Percentiles rank a stretch among this genome's conserved stretches.
Conservation (phyloP, 2,888 invertebrate genomes). For the Candidula unifasciata region DNA sequence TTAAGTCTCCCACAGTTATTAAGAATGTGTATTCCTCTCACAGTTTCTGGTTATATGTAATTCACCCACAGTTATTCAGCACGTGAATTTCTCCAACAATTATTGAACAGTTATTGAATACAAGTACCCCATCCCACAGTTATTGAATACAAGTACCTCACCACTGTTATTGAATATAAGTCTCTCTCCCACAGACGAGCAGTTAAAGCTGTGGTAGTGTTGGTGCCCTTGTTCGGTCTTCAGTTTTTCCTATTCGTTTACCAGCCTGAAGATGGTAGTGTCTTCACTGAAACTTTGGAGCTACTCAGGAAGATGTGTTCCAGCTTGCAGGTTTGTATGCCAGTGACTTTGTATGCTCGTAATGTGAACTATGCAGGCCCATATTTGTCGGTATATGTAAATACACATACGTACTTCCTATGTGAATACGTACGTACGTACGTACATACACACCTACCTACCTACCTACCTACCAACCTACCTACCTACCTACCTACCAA, state of each 20-base stretch:
- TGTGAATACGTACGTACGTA: neutral
- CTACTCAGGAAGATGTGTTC: constrained; percentile 8
- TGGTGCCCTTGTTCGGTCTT: constrained; percentile 40
- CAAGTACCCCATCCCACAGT: too few species aligned
- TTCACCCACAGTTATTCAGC: too few species aligned
- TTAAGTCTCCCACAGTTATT: too few species aligned
- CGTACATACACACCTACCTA: neutral
- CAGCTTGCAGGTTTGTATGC: constrained; percentile 31
- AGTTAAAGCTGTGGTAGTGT: constrained; percentile 40
- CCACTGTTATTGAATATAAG: neutral
- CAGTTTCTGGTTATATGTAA: too few species aligned
- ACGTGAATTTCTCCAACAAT: too few species aligned
- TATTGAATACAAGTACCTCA: too few species aligned
- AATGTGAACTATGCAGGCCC: neutral
- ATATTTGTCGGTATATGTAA: too few species aligned
- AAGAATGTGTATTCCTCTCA: too few species aligned
- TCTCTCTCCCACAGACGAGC: constrained; percentile 35
- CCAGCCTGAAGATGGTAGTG: neutral
- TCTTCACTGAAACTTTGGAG: neutral
- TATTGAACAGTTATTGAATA: too few species aligned
- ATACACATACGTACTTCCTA: too few species aligned
- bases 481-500: too few species aligned
- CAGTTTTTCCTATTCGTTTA: constrained; percentile 41
- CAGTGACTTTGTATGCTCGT: neutral
- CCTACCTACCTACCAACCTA: too few species aligned